phyloP scores from a whole-genome alignment of 2,888 invertebrate genomes.

The Sceliomorpha sp. region DNA sequence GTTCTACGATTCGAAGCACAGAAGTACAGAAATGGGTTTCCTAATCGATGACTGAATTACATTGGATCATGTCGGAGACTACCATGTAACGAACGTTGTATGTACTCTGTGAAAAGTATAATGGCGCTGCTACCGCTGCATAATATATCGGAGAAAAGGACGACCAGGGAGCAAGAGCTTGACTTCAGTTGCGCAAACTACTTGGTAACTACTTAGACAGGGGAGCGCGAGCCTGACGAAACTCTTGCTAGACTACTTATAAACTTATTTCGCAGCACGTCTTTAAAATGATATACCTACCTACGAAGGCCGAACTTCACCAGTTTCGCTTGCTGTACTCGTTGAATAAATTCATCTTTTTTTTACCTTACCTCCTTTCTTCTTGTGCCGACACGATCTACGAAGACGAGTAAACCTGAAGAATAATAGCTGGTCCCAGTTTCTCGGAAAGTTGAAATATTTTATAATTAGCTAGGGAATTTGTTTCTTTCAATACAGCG shows the following conservation, averaged over 20 bases:
- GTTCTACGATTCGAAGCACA: conserved; percentile 46
- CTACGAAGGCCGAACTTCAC: conserved; percentile 54
- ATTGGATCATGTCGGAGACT: conserved; percentile 42
- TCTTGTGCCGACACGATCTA: conserved; percentile 63
- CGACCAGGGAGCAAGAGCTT: conserved; percentile 60
- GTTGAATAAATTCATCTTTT: conserved; percentile 52
- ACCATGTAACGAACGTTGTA: conserved; percentile 45
- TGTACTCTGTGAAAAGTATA: conserved; percentile 54
- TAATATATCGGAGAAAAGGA: conserved; percentile 66
- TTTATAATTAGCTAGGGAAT: conserved; percentile 64
- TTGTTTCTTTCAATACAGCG: conserved; percentile 48
- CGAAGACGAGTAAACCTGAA: conserved; percentile 51
- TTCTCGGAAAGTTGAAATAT: conserved; percentile 59
- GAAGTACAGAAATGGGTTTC: conserved; percentile 44
- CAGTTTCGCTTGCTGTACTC: conserved; percentile 29
- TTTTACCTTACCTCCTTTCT: conserved; percentile 52
- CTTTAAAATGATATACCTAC: conserved; percentile 75
- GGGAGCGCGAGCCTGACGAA: conserved; percentile 70
- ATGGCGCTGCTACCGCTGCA: conserved; percentile 61
- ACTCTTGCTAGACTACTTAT: conserved; percentile 75
- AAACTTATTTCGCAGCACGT: conserved; percentile 76
- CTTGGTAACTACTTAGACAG: conserved; percentile 75
- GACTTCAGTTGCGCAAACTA: conserved; percentile 73
- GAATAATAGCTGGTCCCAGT: conserved; percentile 62
- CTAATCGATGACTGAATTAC: conserved; percentile 54